A percentile compares a stretch with the other conserved stretches of the same genome.
Conservation (phyloP, 37 sponge, comb jelly and placozoan species). For the Beroe ovata region DNA sequence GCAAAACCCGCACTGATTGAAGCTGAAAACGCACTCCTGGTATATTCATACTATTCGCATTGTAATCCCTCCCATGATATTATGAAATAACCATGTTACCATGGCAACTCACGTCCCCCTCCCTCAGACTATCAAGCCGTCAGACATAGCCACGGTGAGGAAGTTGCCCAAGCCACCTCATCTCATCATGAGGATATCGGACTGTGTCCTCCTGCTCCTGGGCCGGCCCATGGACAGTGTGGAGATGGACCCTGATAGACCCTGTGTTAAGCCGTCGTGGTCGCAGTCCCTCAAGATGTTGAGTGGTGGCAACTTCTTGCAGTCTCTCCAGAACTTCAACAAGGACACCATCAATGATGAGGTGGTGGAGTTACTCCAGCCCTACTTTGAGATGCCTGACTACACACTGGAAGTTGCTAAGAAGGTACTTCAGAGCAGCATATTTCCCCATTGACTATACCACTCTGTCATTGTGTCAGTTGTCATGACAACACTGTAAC, state of each 20-base stretch:
- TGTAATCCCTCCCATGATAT: too few relatives aligned
- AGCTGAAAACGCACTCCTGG: constrained; percentile 87
- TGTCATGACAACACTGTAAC: too few relatives aligned
- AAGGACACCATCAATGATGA: constrained; percentile 98
- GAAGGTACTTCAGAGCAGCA: too few relatives aligned
- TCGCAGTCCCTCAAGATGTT: constrained; percentile 72
- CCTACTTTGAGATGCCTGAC: constrained; percentile 95
- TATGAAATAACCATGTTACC: too few relatives aligned
- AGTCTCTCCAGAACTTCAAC: constrained; percentile 83
- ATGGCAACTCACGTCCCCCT: too few relatives aligned
- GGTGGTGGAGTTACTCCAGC: constrained; percentile 92
- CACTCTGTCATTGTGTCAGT: too few relatives aligned
- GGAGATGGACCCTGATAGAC: constrained; percentile 65
- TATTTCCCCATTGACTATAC: too few relatives aligned
- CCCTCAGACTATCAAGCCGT: constrained; percentile 65
- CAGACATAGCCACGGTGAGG: constrained; percentile 69
- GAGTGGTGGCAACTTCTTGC: constrained; percentile 87
- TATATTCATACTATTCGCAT: too few relatives aligned
- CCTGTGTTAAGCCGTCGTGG: constrained; percentile 68
- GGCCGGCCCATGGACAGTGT: not conserved
- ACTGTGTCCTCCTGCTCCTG: constrained; percentile 69
- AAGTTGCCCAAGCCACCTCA: constrained; percentile 70
- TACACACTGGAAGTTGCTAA: constrained; percentile 89
- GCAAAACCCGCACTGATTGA: constrained; percentile 96
- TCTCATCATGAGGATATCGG: constrained; percentile 69